Base-by-base conservation (phyloP, 2,113 vertebrate genomes). In the Elephas maximus region DNA sequence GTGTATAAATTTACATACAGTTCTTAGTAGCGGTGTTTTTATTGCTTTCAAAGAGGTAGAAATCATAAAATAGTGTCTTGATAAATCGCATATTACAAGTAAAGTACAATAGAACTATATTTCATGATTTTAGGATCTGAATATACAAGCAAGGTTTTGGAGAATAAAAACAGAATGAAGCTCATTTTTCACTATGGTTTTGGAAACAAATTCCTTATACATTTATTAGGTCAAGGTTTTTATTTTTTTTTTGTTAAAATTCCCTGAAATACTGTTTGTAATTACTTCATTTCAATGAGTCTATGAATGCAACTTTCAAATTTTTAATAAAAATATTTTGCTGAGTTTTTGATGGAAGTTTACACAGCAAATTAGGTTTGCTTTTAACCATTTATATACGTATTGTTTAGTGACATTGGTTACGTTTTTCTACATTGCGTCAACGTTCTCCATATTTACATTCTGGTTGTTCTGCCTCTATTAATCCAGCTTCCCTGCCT, bases 1-100 rank as follows among this genome's bases (percentile, higher is more conserved):
- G 37, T 90, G 28, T 91, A 67, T 93, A 91, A 93, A 95, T 81
- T 94, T 79, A 92, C 30, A 96, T 57, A 48, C 60, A 76, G 21
- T 94, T 89, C 74, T 97, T 57, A 91, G 28, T 44, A 79, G 67
- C 91, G 30, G 67, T 74, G 24, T 71, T 95, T 95, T 96, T 96
- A 94, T 96, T 86, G 79, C 57, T 90, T 90, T 45, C 65, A 45
- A 89, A 93, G 89, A 94, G 91, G 6, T 41, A 74, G 74, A 81
- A 91, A 93, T 76, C 67, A 88, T 82, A 96, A 94, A 96, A 91
- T 53, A 96, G 10, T 85, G 77, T 82, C 37, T 2, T 88, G 71
- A 20, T 63, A 94, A 96, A 8, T 76, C 90, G 41, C 4, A 11
- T 85, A 79, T 82, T 78, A 69, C 87, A 9, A 28, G 0, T 73